Percentiles rank a stretch among this genome's conserved stretches.
phyloP scores from a whole-genome alignment of 2,888 invertebrate genomes.

The Ormyrus pomaceus region DNA sequence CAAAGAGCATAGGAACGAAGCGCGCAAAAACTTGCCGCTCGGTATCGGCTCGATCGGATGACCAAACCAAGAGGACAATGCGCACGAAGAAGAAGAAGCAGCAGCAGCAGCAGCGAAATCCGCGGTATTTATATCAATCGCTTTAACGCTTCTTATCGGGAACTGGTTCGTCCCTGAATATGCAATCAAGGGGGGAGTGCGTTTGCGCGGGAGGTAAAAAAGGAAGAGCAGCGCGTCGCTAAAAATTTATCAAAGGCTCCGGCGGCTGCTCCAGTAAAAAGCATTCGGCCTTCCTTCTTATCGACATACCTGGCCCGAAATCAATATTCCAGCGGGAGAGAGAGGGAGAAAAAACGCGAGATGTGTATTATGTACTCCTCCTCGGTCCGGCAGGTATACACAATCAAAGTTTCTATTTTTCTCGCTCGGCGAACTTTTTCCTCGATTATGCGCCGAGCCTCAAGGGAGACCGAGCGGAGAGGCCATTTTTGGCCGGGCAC shows the following conservation, averaged over 20 bases:
- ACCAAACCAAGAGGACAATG: conserved; percentile 45
- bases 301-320: conserved; percentile 28
- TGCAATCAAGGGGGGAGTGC: conserved; percentile 2
- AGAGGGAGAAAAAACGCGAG: not conserved
- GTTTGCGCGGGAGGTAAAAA: conserved; percentile 28
- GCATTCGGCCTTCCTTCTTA: conserved; percentile 15
- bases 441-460: conserved; percentile 14
- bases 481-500: conserved; percentile 14
- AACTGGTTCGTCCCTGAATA: conserved; percentile 46
- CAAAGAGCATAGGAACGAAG: not conserved
- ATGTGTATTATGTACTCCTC: not conserved
- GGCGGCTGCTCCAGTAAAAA: conserved; percentile 20
- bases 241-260: conserved; percentile 52
- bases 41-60: conserved; percentile 9
- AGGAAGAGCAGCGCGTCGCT: not conserved
- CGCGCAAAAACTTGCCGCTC: not conserved
- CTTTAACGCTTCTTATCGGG: conserved; percentile 28
- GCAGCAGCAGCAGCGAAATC: not conserved
- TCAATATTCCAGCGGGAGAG: conserved; percentile 42
- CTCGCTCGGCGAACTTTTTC: conserved; percentile 37
- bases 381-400: conserved; percentile 10
- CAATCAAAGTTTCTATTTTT: conserved; percentile 37
- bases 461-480: conserved; percentile 2
- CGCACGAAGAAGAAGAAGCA: conserved; percentile 12
- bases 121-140: conserved; percentile 43